These are phyloP conservation scores for Telenomus remus DNA, from an alignment of 1,140 invertebrate genomes.

Conservation along the genomic window DNA sequence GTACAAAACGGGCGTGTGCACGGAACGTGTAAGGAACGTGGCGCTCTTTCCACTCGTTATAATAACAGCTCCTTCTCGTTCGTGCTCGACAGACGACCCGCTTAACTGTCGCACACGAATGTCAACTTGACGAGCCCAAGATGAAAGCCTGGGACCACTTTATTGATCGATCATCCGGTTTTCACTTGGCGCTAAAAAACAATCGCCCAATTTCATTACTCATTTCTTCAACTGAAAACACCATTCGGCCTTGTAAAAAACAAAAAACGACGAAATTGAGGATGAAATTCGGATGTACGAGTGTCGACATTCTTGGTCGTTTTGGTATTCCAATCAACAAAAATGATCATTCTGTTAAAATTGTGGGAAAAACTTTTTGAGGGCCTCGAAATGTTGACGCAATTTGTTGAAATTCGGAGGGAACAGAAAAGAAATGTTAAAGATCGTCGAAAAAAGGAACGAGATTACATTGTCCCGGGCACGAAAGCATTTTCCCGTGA, in stretches of 20 bases:
- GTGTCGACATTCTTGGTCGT: background rate
- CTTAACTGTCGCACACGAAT: constrained; percentile 46
- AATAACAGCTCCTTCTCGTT: constrained; percentile 54
- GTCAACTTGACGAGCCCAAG: constrained; percentile 39
- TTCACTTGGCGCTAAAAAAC: constrained; percentile 7
- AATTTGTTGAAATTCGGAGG: constrained; percentile 20
- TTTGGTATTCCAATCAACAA: constrained; percentile 1
- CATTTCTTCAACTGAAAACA: too few relatives aligned
- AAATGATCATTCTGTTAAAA: background rate
- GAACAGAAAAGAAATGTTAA: constrained; percentile 1
- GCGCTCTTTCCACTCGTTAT: constrained; percentile 60
- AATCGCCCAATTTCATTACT: too few relatives aligned
- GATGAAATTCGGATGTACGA: background rate
- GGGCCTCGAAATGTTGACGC: constrained; percentile 2
- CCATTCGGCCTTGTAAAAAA: too few relatives aligned
- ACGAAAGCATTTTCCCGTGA: constrained; percentile 24
- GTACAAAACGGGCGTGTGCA: constrained; percentile 57
- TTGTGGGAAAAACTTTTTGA: constrained; percentile 7
- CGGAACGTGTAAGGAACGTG: constrained; percentile 60
- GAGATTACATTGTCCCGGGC: constrained; percentile 8
- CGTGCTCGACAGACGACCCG: constrained; percentile 42
- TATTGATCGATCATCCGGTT: constrained; percentile 43
- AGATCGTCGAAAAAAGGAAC: constrained; percentile 2
- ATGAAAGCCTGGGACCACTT: constrained; percentile 17
- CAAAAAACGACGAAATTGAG: background rate